Conservation (phyloP, 53 echinoderm and acorn worm species). For the Arbacia lixula region DNA sequence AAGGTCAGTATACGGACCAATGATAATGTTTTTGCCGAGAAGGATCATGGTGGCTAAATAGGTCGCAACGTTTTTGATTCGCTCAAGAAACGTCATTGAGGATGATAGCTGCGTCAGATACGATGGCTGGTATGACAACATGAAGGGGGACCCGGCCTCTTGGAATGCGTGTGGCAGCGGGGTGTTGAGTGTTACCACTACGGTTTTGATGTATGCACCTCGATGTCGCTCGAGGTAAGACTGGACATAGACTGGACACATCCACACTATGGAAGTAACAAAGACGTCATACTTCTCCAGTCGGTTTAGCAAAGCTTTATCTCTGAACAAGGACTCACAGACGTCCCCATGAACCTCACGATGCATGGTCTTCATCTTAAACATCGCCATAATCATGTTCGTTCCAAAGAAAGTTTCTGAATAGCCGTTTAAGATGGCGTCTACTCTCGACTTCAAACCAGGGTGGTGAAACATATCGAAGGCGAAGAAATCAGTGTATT, state of each 20-base stretch:
- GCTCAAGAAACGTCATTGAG: slow-evolving; percentile 1
- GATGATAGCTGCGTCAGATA: background rate
- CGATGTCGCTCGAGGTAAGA: background rate
- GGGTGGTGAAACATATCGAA: background rate
- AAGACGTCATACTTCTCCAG: background rate
- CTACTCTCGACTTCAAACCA: background rate
- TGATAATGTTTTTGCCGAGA: background rate
- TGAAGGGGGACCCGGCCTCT: slow-evolving; percentile 5
- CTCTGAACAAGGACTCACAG: slow-evolving; percentile 5
- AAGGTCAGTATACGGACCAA: background rate
- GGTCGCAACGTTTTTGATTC: background rate
- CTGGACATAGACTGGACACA: background rate
- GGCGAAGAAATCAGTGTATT: background rate
- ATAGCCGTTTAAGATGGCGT: background rate
- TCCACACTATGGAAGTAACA: background rate
- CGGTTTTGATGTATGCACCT: background rate
- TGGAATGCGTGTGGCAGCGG: background rate
- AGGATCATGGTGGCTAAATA: background rate
- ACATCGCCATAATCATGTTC: background rate
- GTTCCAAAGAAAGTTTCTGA: background rate
- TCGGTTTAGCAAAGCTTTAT: background rate
- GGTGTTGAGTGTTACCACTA: background rate
- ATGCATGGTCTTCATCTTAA: background rate
- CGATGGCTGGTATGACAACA: background rate
- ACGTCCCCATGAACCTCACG: background rate